These are phyloP conservation scores for Cryptocheilus praepositus DNA, from an alignment of 2,888 invertebrate species.

Conservation along the genomic window DNA sequence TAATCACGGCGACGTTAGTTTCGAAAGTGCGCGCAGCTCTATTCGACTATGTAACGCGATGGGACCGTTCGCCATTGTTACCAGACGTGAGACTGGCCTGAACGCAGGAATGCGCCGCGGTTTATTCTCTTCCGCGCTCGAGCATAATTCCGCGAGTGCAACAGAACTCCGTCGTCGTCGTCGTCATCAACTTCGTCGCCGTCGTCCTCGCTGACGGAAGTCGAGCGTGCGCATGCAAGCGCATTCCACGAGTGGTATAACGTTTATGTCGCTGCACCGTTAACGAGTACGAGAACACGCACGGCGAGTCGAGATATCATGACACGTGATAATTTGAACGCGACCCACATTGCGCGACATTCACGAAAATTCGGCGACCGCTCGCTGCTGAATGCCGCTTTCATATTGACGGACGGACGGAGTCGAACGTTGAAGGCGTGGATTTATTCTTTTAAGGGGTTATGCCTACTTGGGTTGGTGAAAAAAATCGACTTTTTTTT, in stretches of 20 bases:
- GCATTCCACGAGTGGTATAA: conserved; percentile 40
- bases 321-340: conserved; percentile 46
- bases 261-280: conserved; percentile 41
- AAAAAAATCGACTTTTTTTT: too few species aligned
- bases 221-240: conserved; percentile 39
- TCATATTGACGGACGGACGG: too few species aligned
- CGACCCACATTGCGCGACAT: conserved; percentile 30
- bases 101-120: conserved; percentile 3
- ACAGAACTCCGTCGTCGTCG: neutral
- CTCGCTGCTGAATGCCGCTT: too few species aligned
- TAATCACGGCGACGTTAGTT: too few species aligned
- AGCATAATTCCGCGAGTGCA: conserved; percentile 31
- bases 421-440: too few species aligned
- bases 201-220: conserved; percentile 43
- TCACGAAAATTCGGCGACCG: conserved; percentile 24
- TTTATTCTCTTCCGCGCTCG: conserved; percentile 6
- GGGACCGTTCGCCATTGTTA: neutral
- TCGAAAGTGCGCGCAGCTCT: too few species aligned
- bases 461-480: too few species aligned
- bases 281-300: conserved; percentile 38
- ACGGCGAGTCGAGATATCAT: conserved; percentile 23
- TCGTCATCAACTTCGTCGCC: neutral
- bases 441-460: too few species aligned
- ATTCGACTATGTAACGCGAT: neutral
- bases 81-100: neutral